phyloP scores from a whole-genome alignment of 2,797 vertebrate genomes.

The Anguilla pacifica region DNA sequence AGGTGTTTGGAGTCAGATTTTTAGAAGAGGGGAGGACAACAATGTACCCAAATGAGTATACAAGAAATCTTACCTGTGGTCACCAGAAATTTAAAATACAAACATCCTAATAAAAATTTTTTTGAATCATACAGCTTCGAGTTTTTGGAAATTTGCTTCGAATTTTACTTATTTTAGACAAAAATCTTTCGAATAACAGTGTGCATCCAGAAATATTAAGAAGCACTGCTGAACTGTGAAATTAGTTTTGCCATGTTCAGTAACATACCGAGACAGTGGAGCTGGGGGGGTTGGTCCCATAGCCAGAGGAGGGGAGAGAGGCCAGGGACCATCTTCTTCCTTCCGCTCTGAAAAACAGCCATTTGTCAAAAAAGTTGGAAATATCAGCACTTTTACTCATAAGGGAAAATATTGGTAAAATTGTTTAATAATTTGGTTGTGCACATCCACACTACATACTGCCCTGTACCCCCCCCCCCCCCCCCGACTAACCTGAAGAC shows the following conservation, averaged over 20 bases:
- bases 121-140: too few species aligned
- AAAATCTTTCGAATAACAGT: neutral
- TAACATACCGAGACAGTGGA: conserved; percentile 91
- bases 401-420: neutral
- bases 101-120: neutral
- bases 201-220: neutral
- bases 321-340: conserved; percentile 97
- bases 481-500: too few species aligned
- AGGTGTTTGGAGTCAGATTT: neutral
- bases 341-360: conserved; percentile 80
- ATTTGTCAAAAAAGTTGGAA: conserved; percentile 34
- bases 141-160: too few species aligned
- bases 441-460: conserved; percentile 53
- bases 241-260: neutral
- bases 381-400: neutral
- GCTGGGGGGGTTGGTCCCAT: conserved; percentile 97
- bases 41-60: neutral
- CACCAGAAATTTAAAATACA: neutral
- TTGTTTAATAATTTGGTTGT: conserved; percentile 54
- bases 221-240: neutral
- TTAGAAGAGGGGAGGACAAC: neutral
- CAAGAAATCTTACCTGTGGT: neutral
- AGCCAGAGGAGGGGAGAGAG: conserved; percentile 95
- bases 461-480: neutral
- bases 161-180: too few species aligned